Percentiles rank a stretch among this genome's conserved stretches.
Conservation (phyloP, 2,888 invertebrate genomes). For the Rhingia campestris region DNA sequence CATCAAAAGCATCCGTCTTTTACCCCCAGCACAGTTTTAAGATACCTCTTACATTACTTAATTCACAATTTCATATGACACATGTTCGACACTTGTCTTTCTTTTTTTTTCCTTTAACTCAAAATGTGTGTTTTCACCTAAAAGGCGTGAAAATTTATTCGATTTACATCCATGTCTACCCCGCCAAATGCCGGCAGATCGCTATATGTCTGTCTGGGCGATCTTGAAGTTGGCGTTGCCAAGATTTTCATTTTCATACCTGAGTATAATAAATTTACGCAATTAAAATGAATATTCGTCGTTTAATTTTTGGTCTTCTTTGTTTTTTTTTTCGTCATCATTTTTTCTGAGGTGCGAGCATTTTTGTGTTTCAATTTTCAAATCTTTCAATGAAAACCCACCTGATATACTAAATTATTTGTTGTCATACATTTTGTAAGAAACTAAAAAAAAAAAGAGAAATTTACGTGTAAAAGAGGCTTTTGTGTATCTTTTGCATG, state of each 20-base stretch:
- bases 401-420: conserved; percentile 61
- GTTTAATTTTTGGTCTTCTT: conserved; percentile 43
- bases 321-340: no score
- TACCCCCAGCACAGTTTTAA: conserved; percentile 27
- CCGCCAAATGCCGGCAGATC: not conserved
- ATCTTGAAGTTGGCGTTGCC: conserved; percentile 50
- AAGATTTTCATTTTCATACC: conserved; percentile 67
- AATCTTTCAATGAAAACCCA: conserved; percentile 53
- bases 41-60: conserved; percentile 20
- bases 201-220: conserved; percentile 29
- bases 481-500: conserved; percentile 11
- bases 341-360: conserved; percentile 11
- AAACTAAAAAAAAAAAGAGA: not conserved
- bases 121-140: conserved; percentile 52
- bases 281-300: conserved; percentile 67
- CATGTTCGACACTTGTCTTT: conserved; percentile 62
- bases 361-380: conserved; percentile 11
- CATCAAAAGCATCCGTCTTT: not conserved
- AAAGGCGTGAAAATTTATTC: conserved; percentile 62
- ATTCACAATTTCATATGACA: conserved; percentile 62
- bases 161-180: conserved; percentile 19
- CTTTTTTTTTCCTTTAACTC: not conserved
- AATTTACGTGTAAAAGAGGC: conserved; percentile 6
- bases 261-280: conserved; percentile 66
- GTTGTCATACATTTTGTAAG: conserved; percentile 24